These are phyloP conservation scores for Fundulus diaphanus DNA, from an alignment of 2,797 vertebrate genomes.

Conservation along the genomic window DNA sequence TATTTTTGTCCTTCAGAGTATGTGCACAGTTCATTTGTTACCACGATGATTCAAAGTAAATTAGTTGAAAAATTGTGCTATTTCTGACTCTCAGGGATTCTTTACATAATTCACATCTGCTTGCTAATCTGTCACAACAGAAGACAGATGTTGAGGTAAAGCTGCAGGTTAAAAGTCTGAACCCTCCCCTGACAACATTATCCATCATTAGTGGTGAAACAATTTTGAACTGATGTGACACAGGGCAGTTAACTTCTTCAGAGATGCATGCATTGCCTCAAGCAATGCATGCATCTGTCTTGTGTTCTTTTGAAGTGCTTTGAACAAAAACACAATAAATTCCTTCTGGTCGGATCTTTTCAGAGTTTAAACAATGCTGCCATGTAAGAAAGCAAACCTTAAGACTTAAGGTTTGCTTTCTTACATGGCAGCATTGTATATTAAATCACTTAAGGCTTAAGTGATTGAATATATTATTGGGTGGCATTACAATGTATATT, in stretches of 20 bases:
- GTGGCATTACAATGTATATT: neutral
- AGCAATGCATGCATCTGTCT: too few species aligned
- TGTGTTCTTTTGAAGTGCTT: too few species aligned
- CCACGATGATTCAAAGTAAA: neutral
- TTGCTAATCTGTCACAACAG: slow-evolving; percentile 20
- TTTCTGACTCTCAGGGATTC: neutral
- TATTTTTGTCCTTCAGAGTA: neutral
- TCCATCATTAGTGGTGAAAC: slow-evolving; percentile 27
- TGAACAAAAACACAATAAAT: slow-evolving; percentile 23
- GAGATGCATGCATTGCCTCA: slow-evolving; percentile 16
- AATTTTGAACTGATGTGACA: slow-evolving; percentile 17
- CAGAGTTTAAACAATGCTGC: slow-evolving; percentile 14
- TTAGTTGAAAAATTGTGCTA: slow-evolving; percentile 8
- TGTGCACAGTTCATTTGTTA: slow-evolving; percentile 5
- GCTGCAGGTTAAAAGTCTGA: slow-evolving; percentile 18
- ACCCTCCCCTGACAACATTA: slow-evolving; percentile 18
- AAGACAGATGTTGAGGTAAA: slow-evolving; percentile 35
- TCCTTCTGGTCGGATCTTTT: slow-evolving; percentile 3
- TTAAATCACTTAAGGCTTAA: too few species aligned
- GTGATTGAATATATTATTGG: neutral
- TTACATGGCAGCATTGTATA: too few species aligned
- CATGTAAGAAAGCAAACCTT: slow-evolving; percentile 12
- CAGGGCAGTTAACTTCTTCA: slow-evolving; percentile 12
- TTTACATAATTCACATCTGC: slow-evolving; percentile 20
- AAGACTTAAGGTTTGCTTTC: too few species aligned